Conservation (phyloP, 2,888 invertebrate genomes). For the Limnephilus lunatus region DNA sequence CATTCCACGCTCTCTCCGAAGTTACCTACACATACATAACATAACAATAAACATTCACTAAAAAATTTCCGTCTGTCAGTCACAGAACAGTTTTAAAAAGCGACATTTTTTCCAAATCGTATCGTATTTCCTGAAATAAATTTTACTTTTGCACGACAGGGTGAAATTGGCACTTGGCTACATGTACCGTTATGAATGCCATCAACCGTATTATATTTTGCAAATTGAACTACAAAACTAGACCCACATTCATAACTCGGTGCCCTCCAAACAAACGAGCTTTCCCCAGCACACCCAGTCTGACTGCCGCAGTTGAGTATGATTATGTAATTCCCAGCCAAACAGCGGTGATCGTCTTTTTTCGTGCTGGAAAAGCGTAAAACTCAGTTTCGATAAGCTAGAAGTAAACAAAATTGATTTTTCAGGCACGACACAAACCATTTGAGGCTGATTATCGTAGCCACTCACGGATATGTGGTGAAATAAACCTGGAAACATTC, state of each 20-base stretch:
- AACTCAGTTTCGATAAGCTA: slow-evolving; percentile 37
- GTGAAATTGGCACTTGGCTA: background rate
- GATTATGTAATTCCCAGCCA: slow-evolving; percentile 10
- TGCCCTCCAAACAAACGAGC: background rate
- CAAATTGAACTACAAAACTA: slow-evolving; percentile 12
- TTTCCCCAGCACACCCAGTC: background rate
- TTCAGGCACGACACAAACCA: slow-evolving; percentile 27
- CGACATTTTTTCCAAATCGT: background rate
- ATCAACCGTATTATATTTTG: slow-evolving; percentile 2
- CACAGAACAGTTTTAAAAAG: background rate
- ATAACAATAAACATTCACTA: no score
- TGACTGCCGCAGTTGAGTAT: background rate
- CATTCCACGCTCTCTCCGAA: background rate
- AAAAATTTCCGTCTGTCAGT: background rate
- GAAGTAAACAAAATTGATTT: slow-evolving; percentile 33
- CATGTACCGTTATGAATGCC: background rate
- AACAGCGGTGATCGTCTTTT: slow-evolving; percentile 37
- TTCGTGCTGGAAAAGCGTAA: slow-evolving; percentile 19
- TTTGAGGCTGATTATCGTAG: slow-evolving; percentile 16
- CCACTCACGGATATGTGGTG: slow-evolving; percentile 19
- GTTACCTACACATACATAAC: background rate
- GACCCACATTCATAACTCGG: background rate
- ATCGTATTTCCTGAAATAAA: background rate
- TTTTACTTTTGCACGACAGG: background rate
- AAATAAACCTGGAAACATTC: background rate